Evolutionary conservation across 2,113 vertebrate genomes (phyloP), one percentile per base, ranked within the genome.

Genomic region (Scophthalmus maximus): DNA sequence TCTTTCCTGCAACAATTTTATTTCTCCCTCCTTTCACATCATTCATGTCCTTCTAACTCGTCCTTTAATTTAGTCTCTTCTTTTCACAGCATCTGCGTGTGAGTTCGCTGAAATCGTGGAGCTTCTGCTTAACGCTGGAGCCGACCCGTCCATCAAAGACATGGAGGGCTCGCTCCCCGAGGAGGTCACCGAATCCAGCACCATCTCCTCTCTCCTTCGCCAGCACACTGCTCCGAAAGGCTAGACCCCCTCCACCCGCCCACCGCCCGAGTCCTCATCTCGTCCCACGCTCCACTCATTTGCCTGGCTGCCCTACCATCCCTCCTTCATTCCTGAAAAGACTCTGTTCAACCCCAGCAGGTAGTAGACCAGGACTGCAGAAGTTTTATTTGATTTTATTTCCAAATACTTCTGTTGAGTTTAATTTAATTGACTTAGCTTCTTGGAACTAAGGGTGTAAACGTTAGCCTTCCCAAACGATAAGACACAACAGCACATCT

Each of bases 81-180:
- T 63, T 12, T 4, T 18, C 8, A 2, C 80, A 99, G 97, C 97
- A 2, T 95, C 97, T 0, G 96, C 97, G 9, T 99, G 97, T 0
- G 97, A 98, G 92, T 99, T 98, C 84, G 63, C 91, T n/a, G 97
- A 98, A 65, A 95, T 98, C 1, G 97, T 98, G 82, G 95, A 98
- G 87, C 92, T 98, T 46, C 91, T 99, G 70, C 94, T 99, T 79
- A 91, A 93, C 38, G 87, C 92, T 0, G 97, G 97, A 18, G 97
- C 97, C 0, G 93, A 99, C 92, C 95, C 96, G 0, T 87, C 84
- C 1, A 95, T 98, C 67, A 96, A 94, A 80, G 97, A 99, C 90
- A 91, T 94, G 67, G 97, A 99, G 44, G 97, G 97, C 73, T 97
- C 95, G 67, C 92, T 98, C 56, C 96, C 98, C 0, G 95, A 96